These are phyloP conservation scores for Anticlea derivata DNA, from an alignment of 2,888 invertebrate genomes.

Conservation along the genomic window DNA sequence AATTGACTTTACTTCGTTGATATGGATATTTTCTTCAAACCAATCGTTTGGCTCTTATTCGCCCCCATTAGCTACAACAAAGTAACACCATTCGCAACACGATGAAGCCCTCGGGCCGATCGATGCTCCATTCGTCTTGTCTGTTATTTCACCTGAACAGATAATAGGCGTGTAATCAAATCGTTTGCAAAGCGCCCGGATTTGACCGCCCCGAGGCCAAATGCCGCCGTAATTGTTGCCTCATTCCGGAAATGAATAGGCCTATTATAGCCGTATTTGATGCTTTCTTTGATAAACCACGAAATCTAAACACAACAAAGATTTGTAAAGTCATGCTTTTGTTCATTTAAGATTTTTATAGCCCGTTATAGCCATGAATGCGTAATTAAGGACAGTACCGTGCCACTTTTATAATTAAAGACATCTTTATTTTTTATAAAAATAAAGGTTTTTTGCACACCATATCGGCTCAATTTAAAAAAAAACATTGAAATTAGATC, in stretches of 20 bases:
- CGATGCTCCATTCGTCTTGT: slow-evolving; percentile 24
- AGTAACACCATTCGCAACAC: slow-evolving; percentile 1
- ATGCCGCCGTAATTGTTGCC: slow-evolving; percentile 28
- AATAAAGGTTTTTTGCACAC: too few relatives aligned
- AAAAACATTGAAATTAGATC: too few relatives aligned
- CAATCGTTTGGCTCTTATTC: too few relatives aligned
- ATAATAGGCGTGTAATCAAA: slow-evolving; percentile 30
- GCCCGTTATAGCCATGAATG: too few relatives aligned
- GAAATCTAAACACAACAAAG: slow-evolving; percentile 16
- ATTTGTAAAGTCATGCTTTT: slow-evolving; percentile 7
- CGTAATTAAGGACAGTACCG: too few relatives aligned
- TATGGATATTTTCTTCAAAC: too few relatives aligned
- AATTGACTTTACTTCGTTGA: too few relatives aligned
- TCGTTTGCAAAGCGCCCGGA: slow-evolving; percentile 25
- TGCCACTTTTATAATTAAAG: too few relatives aligned
- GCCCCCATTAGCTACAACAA: background rate
- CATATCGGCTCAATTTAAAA: too few relatives aligned
- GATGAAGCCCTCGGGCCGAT: slow-evolving; percentile 2
- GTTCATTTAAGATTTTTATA: slow-evolving; percentile 8
- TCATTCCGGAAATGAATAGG: slow-evolving; percentile 26
- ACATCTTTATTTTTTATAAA: too few relatives aligned
- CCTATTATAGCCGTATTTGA: slow-evolving; percentile 20
- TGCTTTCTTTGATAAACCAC: slow-evolving; percentile 20
- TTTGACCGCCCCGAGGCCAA: slow-evolving; percentile 22
- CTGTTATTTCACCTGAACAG: slow-evolving; percentile 27